Conservation (phyloP, 2,888 invertebrate genomes). For the Argyresthia goedartella region DNA sequence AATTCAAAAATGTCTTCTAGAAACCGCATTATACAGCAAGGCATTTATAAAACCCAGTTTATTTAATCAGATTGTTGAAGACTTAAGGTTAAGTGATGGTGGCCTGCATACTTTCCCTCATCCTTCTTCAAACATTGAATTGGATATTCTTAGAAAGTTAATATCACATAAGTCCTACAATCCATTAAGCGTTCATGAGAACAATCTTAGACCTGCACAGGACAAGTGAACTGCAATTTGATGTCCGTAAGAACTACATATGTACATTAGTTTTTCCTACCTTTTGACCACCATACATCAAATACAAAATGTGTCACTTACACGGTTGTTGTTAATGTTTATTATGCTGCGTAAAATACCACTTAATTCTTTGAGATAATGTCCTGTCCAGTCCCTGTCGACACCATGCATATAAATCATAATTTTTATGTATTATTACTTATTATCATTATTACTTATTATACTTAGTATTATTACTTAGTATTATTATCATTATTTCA, state of each 20-base stretch:
- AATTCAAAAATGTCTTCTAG: conserved; percentile 40
- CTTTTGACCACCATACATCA: no score
- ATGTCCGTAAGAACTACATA: background rate
- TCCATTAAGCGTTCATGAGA: conserved; percentile 38
- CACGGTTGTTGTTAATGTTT: no score
- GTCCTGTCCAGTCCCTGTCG: no score
- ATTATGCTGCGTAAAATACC: no score
- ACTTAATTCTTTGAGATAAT: no score
- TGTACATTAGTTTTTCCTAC: background rate
- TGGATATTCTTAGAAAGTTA: conserved; percentile 29
- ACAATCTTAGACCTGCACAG: conserved; percentile 22
- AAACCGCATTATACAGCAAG: conserved; percentile 41
- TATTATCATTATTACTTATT: no score
- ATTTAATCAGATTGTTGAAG: conserved; percentile 23
- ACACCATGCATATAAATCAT: no score
- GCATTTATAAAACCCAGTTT: conserved; percentile 27
- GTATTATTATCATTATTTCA: no score
- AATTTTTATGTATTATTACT: no score
- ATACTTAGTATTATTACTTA: no score
- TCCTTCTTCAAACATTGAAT: conserved; percentile 27
- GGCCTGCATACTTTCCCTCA: conserved; percentile 22
- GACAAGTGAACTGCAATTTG: background rate
- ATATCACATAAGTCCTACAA: conserved; percentile 35
- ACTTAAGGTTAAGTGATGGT: conserved; percentile 25
- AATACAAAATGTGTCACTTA: no score